Conservation (phyloP, 2,888 invertebrate genomes). For the Drosophila meridionalis region DNA sequence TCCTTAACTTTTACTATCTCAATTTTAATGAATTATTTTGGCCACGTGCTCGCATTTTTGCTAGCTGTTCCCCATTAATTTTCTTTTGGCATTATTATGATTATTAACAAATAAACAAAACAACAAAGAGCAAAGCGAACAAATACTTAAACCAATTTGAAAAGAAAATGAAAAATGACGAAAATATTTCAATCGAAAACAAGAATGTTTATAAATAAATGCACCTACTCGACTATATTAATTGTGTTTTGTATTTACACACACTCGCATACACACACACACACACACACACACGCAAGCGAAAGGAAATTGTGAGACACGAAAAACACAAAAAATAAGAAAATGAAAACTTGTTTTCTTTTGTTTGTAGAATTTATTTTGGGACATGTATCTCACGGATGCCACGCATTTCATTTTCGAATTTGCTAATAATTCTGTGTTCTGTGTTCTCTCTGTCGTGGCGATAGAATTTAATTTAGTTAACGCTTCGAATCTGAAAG, state of each 20-base stretch:
- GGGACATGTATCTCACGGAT: conserved; percentile 60
- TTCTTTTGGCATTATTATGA: conserved; percentile 58
- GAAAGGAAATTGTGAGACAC: conserved; percentile 17
- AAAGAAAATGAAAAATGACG: conserved; percentile 60
- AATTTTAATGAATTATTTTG: conserved; percentile 2
- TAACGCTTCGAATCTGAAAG: conserved; percentile 18
- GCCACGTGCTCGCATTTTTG: conserved; percentile 61
- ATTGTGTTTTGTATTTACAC: conserved; percentile 59
- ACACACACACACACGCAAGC: conserved; percentile 11
- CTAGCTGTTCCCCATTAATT: conserved; percentile 48
- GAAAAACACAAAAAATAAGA: conserved; percentile 4
- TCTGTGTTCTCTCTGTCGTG: conserved; percentile 57
- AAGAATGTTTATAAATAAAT: conserved; percentile 77
- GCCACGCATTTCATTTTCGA: conserved; percentile 68
- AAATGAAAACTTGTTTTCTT: conserved; percentile 29
- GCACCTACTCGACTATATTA: conserved; percentile 52
- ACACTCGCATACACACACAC: conserved; percentile 17
- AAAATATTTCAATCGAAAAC: conserved; percentile 70
- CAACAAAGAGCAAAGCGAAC: conserved; percentile 24
- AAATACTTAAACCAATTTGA: conserved; percentile 18
- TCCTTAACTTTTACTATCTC: background rate
- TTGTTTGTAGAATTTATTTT: conserved; percentile 71
- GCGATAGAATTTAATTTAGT: conserved; percentile 13
- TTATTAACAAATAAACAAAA: conserved; percentile 64
- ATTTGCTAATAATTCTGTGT: conserved; percentile 72